Percentiles rank a stretch among this genome's conserved stretches.
Evolutionary conservation across 2,113 vertebrate genomes (phyloP).

Genomic region (Zootoca vivipara): DNA sequence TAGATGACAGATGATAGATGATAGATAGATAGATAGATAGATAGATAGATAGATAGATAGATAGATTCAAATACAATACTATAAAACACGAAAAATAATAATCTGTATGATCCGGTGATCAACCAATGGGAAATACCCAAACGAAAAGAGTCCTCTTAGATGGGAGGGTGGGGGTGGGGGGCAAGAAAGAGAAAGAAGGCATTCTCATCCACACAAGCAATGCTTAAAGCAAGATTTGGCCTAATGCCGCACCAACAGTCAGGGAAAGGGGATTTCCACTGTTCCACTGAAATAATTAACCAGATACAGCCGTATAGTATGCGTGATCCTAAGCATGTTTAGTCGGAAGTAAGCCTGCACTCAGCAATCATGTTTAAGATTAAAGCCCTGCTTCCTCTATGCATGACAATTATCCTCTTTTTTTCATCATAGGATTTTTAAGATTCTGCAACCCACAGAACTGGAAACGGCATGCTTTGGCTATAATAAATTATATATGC

Average conservation of each 20-base stretch:
- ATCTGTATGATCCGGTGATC: too few relatives aligned
- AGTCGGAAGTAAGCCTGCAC: neutral
- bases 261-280: neutral
- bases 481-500: neutral
- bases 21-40: too few relatives aligned
- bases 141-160: too few relatives aligned
- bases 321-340: too few relatives aligned
- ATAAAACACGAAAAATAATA: too few relatives aligned
- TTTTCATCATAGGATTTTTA: neutral
- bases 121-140: too few relatives aligned
- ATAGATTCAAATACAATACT: too few relatives aligned
- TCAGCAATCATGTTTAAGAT: neutral
- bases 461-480: neutral
- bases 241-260: neutral
- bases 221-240: neutral
- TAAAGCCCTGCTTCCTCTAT: neutral
- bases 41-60: too few relatives aligned
- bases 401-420: neutral
- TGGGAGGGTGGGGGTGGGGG: too few relatives aligned
- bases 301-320: neutral
- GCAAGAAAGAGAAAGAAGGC: neutral
- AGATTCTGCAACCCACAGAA: neutral
- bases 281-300: neutral
- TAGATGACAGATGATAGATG: too few relatives aligned
- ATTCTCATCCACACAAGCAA: neutral